phyloP scores from a whole-genome alignment of 35 echinoderm and acorn worm species.

The Heliocidaris tuberculata region DNA sequence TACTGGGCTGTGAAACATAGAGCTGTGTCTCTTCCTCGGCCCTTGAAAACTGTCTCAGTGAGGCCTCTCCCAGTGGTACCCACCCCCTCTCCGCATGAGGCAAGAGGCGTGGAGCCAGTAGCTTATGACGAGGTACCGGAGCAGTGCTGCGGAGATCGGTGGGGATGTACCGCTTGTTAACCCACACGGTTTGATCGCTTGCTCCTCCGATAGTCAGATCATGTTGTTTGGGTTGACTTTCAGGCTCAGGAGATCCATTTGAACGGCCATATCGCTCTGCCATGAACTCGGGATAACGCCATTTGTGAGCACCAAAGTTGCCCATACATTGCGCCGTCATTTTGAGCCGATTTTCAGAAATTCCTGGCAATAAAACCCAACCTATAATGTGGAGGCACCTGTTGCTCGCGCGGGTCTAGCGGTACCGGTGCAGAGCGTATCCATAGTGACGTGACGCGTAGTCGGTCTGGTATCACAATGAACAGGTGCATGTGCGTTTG shows the following conservation, averaged over 20 bases:
- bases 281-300: slow-evolving; percentile 73
- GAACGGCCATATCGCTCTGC: slow-evolving; percentile 54
- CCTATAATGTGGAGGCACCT: background rate
- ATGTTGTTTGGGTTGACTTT: slow-evolving; percentile 46
- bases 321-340: slow-evolving; percentile 96
- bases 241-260: slow-evolving; percentile 34
- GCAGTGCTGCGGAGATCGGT: slow-evolving; percentile 97
- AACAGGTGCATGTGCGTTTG: no score
- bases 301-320: slow-evolving; percentile 88
- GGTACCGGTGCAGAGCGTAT: background rate
- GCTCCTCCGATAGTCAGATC: slow-evolving; percentile 56
- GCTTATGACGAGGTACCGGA: slow-evolving; percentile 91
- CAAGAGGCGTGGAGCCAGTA: slow-evolving; percentile 74
- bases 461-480: no score
- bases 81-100: slow-evolving; percentile 67
- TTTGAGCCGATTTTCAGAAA: background rate
- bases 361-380: background rate
- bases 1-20: slow-evolving; percentile 79
- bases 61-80: slow-evolving; percentile 83
- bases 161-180: slow-evolving; percentile 95
- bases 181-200: slow-evolving; percentile 88
- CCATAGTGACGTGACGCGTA: background rate
- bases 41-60: slow-evolving; percentile 65
- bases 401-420: background rate
- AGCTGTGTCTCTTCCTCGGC: slow-evolving; percentile 75